Percentiles rank a stretch among this genome's conserved stretches.
phyloP scores from a whole-genome alignment of 2,888 invertebrate genomes.

The Polyommatus icarus region DNA sequence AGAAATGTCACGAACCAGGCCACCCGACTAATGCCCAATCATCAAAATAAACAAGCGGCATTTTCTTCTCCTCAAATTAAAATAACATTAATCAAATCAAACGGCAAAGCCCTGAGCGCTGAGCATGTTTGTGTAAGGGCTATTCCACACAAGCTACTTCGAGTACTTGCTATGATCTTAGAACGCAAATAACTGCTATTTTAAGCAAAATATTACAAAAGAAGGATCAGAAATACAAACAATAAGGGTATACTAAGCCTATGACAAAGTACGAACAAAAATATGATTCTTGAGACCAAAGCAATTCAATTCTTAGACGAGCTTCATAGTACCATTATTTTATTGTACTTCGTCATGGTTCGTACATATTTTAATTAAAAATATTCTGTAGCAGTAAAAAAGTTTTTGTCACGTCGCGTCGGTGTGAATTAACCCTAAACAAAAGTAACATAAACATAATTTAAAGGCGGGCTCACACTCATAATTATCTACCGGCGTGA shows the following conservation, averaged over 20 bases:
- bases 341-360: background rate
- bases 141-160: background rate
- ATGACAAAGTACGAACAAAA: too few species aligned
- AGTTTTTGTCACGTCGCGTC: too few species aligned
- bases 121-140: slow-evolving; percentile 34
- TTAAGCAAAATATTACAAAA: background rate
- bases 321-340: too few species aligned
- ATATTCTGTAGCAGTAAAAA: too few species aligned
- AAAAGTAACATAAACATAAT: background rate
- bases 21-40: slow-evolving; percentile 17
- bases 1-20: background rate
- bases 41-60: slow-evolving; percentile 14
- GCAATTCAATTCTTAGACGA: too few species aligned
- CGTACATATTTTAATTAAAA: background rate
- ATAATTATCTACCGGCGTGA: slow-evolving; percentile 51
- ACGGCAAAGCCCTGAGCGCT: slow-evolving; percentile 37
- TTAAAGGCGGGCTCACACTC: slow-evolving; percentile 37
- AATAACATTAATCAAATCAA: slow-evolving; percentile 38
- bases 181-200: background rate
- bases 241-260: too few species aligned
- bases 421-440: too few species aligned
- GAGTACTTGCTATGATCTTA: background rate
- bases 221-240: background rate
- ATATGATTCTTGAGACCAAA: too few species aligned
- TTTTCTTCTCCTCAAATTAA: slow-evolving; percentile 28